Conservation (phyloP, 2,113 vertebrate genomes). For the Ardeotis arabs region DNA sequence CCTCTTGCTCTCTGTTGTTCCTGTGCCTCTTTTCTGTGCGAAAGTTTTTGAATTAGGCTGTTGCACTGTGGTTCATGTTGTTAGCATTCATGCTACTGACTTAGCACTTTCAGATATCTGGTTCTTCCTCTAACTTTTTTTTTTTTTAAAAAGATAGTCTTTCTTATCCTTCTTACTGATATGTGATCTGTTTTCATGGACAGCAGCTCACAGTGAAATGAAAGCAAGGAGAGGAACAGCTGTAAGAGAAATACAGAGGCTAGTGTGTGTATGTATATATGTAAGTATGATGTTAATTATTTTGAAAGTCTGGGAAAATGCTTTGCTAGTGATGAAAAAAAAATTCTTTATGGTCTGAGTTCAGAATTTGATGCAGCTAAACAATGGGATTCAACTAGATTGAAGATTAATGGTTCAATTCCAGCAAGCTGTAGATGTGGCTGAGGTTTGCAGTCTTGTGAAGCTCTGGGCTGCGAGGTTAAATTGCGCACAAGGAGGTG, state of each 20-base stretch:
- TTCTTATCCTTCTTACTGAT: not conserved
- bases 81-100: not conserved
- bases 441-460: not conserved
- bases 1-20: rapidly evolving
- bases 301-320: not conserved
- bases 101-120: not conserved
- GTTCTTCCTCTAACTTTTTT: not conserved
- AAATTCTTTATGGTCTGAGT: not conserved
- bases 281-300: not conserved
- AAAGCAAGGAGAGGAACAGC: not conserved
- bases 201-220: not conserved
- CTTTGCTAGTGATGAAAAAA: not conserved
- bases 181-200: not conserved
- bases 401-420: not conserved
- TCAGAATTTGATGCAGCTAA: not conserved
- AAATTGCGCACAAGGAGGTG: not conserved
- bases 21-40: rapidly evolving
- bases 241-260: not conserved
- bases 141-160: not conserved
- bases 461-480: not conserved
- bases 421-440: not conserved
- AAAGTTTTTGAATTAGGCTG: not conserved
- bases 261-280: too few species aligned
- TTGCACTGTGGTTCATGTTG: not conserved
- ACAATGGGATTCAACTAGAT: not conserved